These are phyloP conservation scores for Brachionus manjavacas DNA, from an alignment of 1,140 invertebrate genomes.

Conservation along the genomic window DNA sequence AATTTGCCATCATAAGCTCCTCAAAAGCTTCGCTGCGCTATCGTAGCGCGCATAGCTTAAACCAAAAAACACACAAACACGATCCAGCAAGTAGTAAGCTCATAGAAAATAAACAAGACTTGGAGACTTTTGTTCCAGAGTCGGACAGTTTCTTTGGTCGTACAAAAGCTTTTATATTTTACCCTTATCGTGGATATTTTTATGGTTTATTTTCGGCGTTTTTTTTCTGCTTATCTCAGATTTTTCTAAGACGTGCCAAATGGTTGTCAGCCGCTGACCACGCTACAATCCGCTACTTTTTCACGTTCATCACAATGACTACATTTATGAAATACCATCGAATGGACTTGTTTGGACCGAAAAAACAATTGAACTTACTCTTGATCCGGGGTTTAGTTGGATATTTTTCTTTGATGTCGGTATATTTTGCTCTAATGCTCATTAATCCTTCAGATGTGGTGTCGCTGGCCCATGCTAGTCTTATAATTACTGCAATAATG, in stretches of 20 bases:
- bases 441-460: constrained; percentile 20
- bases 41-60: neutral
- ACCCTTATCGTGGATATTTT: constrained; percentile 1
- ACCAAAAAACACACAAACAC: neutral
- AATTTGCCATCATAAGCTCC: constrained; percentile 2
- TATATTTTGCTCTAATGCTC: constrained; percentile 37
- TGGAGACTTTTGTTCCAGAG: neutral
- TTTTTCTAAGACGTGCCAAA: neutral
- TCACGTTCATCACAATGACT: neutral
- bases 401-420: constrained; percentile 11
- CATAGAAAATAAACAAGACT: neutral
- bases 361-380: neutral
- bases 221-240: constrained; percentile 21
- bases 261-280: constrained; percentile 17
- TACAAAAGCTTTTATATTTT: neutral
- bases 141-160: neutral
- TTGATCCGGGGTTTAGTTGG: constrained; percentile 9
- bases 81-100: neutral
- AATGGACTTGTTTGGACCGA: neutral
- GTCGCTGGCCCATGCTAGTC: constrained; percentile 19
- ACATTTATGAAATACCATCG: constrained; percentile 21
- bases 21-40: constrained; percentile 26
- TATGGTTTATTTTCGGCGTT: constrained; percentile 15
- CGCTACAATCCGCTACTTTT: neutral
- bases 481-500: constrained; percentile 33